Base-by-base conservation (phyloP, 2,888 invertebrate genomes). In the Odontomyia ornata region DNA sequence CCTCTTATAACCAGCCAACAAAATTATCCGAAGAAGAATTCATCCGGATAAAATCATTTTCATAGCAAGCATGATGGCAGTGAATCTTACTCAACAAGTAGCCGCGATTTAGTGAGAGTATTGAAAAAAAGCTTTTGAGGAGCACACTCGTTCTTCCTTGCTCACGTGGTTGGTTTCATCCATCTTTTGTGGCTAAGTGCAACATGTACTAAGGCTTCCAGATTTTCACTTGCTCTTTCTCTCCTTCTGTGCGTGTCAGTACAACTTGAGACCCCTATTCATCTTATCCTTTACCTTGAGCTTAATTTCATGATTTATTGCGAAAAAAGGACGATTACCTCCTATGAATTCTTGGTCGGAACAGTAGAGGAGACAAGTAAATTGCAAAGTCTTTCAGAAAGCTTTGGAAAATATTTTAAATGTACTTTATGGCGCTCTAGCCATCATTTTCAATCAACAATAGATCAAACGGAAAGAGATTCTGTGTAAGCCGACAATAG, bases 281-380 rank as follows among this genome's bases (percentile, higher is more conserved):
- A 28, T 23, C 71, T 72, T 52, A 72, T 72, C 71, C 52, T 72
- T 72, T 72, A 52, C 52, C 71, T 72, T 56, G 27, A 28, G 52
- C 71, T 72, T 72, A 72, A 72, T 72, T 72, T 52, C 71, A 28
- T 72, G 71, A 72, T 72, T 72, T 72, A 72, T 72, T 72, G 71
- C 43, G 28, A 36, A 56, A 25, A 27, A 30, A 72, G 56, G 56
- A 72, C 52, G 71, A 72, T 72, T 72, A 23, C 43, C 23, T 72
- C 25, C 9, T 7, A 1, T 30, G n/a, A 18, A 23, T 9, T 62
- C 1, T 46, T 2, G 3, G 23, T 18, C 23, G 13, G 1, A 23
- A 46, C 46, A 69, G 46, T 21, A 15, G 47, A 25, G 13, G 13
- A 3, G 52, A 3, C 7, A 52, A 52, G 5, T 52, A n/a, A 9